A percentile compares a stretch with the other conserved stretches of the same genome.
Conservation (phyloP, 2,888 invertebrate species). For the Argyresthia albistria region DNA sequence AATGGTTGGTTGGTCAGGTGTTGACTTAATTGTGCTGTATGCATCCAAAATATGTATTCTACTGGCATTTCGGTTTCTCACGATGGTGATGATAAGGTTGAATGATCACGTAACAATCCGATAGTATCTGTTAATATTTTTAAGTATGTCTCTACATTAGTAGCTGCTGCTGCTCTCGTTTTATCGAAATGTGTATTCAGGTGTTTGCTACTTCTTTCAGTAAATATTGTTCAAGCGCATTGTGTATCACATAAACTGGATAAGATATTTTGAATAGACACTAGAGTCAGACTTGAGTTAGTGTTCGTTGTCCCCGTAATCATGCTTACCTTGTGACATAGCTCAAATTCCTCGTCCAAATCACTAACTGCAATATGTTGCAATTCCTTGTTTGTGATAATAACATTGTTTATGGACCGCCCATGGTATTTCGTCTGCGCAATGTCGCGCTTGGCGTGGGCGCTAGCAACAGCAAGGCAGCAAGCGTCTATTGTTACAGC, state of each 20-base stretch:
- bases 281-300: too few relatives aligned
- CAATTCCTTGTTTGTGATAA: neutral
- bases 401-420: constrained; percentile 4
- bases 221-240: too few relatives aligned
- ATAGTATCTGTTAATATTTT: too few relatives aligned
- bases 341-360: neutral
- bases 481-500: constrained; percentile 21
- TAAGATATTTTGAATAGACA: too few relatives aligned
- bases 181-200: neutral
- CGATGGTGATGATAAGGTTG: constrained; percentile 15
- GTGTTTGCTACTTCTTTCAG: neutral
- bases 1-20: constrained; percentile 36
- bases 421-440: constrained; percentile 7
- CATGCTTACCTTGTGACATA: neutral
- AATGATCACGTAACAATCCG: neutral
- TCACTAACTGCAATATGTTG: neutral
- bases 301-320: too few relatives aligned
- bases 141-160: too few relatives aligned
- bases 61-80: constrained; percentile 37
- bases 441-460: constrained; percentile 16
- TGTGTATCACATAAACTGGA: too few relatives aligned
- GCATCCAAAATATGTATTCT: constrained; percentile 18
- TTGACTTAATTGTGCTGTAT: constrained; percentile 33
- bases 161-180: too few relatives aligned
- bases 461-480: constrained; percentile 16